Evolutionary conservation across 2,797 vertebrate genomes (phyloP), one percentile per base, ranked within the genome.

Genomic region (Selene dorsalis): DNA sequence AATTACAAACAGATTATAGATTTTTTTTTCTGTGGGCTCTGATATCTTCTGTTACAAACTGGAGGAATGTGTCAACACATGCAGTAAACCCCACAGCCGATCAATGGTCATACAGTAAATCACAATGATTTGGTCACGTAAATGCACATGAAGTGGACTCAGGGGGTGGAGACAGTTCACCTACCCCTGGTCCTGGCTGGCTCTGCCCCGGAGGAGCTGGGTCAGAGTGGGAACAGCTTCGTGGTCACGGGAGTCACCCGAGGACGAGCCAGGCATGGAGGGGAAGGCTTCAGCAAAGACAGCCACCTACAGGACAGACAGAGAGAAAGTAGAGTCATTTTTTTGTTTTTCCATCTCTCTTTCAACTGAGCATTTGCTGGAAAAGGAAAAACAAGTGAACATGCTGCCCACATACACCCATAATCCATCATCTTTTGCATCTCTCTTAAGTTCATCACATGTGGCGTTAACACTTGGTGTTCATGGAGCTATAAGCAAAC

Each of bases 231-330:
- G 92, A 76, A 94, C 86, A 32, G 69, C 7, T 6, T 71, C 67
- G 32, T 58, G 63, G 86, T 89, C 85, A 53, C 78, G 39, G 65
- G 69, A 30, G 80, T 83, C 84, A 30, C 55, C 14, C 5, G 79
- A 45, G 8, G 87, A 72, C 6, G 60, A 45, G 70, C 13, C 48
- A 6, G 88, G 75, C 50, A 69, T 72, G 3, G 79, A 79, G 12
- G 94, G 93, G 77, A 95, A 95, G 70, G 93, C 92, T 52, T 91
- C 83, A 22, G 88, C 68, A 63, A 95, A 94, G 84, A 94, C 84
- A 22, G 82, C 24, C 48, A 50, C 80, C 95, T 95, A 22, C 52
- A 77, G 62, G 63, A 84, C 39, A 87, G 1, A 82, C 6, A 79
- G 7, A 68, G 1, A 75, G 9, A 62, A 3, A 41, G 3, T 41